Percentiles rank a stretch among this genome's conserved stretches.
These are phyloP conservation scores for Limonius californicus DNA, from an alignment of 1,140 invertebrate species.

Conservation along the genomic window DNA sequence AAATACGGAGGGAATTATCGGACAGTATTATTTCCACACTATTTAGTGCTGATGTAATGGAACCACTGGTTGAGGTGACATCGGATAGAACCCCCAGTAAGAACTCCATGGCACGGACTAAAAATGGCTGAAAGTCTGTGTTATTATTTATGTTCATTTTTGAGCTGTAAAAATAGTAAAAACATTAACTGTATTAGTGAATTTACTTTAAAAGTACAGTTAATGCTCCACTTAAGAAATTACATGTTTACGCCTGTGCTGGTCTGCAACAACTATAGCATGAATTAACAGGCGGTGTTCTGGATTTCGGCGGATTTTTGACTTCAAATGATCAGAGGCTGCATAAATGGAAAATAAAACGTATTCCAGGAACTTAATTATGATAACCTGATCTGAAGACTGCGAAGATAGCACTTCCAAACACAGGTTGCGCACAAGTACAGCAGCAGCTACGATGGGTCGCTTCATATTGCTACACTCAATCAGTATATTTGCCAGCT, in stretches of 20 bases:
- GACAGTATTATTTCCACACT: not conserved
- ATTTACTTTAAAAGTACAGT: no score
- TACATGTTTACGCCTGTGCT: not conserved
- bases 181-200: no score
- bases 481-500: not conserved
- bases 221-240: no score
- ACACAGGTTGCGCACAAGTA: not conserved
- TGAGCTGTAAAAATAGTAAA: no score
- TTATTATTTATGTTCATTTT: no score
- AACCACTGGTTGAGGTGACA: not conserved
- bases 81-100: not conserved
- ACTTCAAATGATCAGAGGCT: not conserved
- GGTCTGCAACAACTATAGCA: not conserved
- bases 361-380: not conserved
- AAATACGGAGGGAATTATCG: not conserved
- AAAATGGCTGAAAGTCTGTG: no score
- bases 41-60: not conserved
- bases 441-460: not conserved
- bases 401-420: not conserved
- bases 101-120: no score
- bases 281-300: not conserved
- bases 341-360: not conserved
- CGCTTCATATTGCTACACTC: not conserved
- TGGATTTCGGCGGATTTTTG: not conserved
- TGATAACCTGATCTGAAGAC: not conserved